Percentiles rank a stretch among this genome's conserved stretches.
These are phyloP conservation scores for Paguma larvata DNA, from an alignment of 2,797 vertebrate genomes.

Conservation along the genomic window DNA sequence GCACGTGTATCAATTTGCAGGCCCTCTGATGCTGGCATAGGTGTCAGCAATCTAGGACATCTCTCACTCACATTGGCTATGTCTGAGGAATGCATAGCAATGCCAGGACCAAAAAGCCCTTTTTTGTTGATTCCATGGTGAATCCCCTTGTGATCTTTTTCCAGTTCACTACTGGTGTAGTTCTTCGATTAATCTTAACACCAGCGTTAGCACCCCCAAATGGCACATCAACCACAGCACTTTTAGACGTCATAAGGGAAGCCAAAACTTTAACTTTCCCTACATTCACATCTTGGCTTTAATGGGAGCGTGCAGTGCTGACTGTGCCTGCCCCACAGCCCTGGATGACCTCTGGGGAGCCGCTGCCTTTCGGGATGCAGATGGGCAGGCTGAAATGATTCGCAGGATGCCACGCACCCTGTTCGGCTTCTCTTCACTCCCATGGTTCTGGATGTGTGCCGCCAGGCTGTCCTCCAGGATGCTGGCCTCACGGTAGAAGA, in stretches of 20 bases:
- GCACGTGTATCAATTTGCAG: slow-evolving; percentile 89
- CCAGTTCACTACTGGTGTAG: slow-evolving; percentile 95
- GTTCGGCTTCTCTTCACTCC: slow-evolving; percentile 92
- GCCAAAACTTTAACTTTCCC: slow-evolving; percentile 96
- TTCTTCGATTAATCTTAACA: slow-evolving; percentile 96
- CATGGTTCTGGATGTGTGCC: slow-evolving; percentile 92
- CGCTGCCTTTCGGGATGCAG: slow-evolving; percentile 93
- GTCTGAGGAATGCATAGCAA: slow-evolving; percentile 95
- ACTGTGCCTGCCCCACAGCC: slow-evolving; percentile 95
- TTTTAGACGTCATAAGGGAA: slow-evolving; percentile 96
- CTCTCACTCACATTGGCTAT: slow-evolving; percentile 96
- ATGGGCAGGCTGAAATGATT: slow-evolving; percentile 94
- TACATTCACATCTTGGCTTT: slow-evolving; percentile 93
- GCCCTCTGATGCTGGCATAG: slow-evolving; percentile 94
- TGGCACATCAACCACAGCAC: slow-evolving; percentile 96
- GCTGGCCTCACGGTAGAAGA: slow-evolving; percentile 92
- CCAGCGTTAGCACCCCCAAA: slow-evolving; percentile 96
- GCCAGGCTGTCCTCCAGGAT: slow-evolving; percentile 96
- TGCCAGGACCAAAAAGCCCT: slow-evolving; percentile 95
- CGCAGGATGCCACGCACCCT: slow-evolving; percentile 93
- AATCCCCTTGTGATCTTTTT: slow-evolving; percentile 96
- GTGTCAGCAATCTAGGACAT: slow-evolving; percentile 97
- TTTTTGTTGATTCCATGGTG: slow-evolving; percentile 96
- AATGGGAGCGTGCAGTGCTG: slow-evolving; percentile 94
- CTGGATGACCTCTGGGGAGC: slow-evolving; percentile 95